These are phyloP conservation scores for Microctenopoma stevenorrisi DNA, from an alignment of 2,797 vertebrate genomes.

Conservation along the genomic window DNA sequence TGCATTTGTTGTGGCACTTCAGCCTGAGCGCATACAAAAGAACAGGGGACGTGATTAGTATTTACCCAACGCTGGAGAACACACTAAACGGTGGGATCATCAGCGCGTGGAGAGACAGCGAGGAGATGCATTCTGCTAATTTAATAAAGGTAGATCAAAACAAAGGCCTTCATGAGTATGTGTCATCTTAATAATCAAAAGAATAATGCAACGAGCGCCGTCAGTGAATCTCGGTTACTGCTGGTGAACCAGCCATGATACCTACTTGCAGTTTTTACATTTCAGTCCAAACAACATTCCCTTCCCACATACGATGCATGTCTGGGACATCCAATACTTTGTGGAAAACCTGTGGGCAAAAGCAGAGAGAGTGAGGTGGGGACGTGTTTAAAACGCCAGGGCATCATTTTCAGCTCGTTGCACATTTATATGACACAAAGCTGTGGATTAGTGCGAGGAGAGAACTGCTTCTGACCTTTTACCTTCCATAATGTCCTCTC, in stretches of 20 bases:
- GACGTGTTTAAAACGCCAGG: conserved; percentile 6
- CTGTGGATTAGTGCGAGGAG: conserved; percentile 28
- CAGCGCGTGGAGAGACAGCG: background rate
- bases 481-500: conserved; percentile 34
- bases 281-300: conserved; percentile 99
- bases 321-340: conserved; percentile 99
- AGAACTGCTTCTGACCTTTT: conserved; percentile 62
- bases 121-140: conserved; percentile 5
- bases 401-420: conserved; percentile 27
- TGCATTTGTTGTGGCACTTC: conserved; percentile 99
- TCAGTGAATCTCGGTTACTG: background rate
- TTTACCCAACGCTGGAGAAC: conserved; percentile 6
- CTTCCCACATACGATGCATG: conserved; percentile 97
- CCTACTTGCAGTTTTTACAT: conserved; percentile 99
- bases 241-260: conserved; percentile 17
- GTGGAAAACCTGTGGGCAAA: conserved; percentile 93
- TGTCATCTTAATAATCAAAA: background rate
- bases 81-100: background rate
- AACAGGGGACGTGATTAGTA: conserved; percentile 5
- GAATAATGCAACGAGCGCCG: background rate
- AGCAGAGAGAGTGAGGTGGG: conserved; percentile 33
- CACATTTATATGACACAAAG: conserved; percentile 16
- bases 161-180: background rate
- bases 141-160: conserved; percentile 17
- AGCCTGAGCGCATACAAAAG: conserved; percentile 81